Evolutionary conservation across 2,797 vertebrate species (phyloP).

Genomic region (Bucorvus abyssinicus): DNA sequence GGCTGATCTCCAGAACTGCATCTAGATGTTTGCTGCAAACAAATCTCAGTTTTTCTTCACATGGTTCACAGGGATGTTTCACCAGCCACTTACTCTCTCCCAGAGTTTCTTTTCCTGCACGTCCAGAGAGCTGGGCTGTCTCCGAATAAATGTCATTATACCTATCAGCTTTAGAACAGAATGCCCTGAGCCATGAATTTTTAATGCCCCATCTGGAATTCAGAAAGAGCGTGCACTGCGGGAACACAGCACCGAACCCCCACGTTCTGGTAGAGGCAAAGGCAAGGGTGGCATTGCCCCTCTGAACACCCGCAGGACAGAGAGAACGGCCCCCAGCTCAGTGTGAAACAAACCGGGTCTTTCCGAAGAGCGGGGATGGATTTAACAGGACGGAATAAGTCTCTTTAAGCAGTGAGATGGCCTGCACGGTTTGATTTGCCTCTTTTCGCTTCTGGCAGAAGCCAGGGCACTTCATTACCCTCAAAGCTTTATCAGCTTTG

Average conservation of each 20-base stretch:
- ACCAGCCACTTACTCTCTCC: neutral
- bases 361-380: rapidly evolving
- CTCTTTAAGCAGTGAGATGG: neutral
- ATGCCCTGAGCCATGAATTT: neutral
- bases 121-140: neutral
- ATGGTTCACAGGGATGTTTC: neutral
- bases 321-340: neutral
- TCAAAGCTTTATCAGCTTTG: neutral
- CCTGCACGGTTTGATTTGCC: neutral
- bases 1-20: neutral
- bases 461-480: neutral
- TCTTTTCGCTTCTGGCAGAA: neutral
- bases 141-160: neutral
- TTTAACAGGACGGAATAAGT: neutral
- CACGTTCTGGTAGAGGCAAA: neutral
- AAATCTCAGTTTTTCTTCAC: neutral
- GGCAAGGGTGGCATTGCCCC: neutral
- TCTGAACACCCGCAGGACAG: neutral
- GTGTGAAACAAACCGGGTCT: neutral
- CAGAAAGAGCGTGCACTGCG: neutral
- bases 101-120: neutral
- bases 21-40: neutral
- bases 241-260: rapidly evolving
- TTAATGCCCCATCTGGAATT: neutral
- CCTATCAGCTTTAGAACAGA: neutral